phyloP scores from a whole-genome alignment of 92 coral and sea anemone species.

The Porites cylindrica region DNA sequence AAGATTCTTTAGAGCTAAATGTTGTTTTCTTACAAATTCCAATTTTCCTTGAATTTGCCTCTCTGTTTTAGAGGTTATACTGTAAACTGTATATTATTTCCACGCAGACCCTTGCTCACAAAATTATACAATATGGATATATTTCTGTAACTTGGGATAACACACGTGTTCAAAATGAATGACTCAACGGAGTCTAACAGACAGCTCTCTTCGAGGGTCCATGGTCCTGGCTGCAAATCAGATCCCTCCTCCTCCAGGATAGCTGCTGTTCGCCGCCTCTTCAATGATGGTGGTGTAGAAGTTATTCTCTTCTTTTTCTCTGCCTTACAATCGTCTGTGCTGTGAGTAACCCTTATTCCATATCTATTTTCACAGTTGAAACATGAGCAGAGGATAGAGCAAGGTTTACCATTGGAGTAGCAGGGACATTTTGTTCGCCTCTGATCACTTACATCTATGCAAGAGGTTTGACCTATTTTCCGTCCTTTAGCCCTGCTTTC shows the following conservation, averaged over 20 bases:
- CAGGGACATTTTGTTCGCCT: constrained; percentile 57
- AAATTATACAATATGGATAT: too few relatives aligned
- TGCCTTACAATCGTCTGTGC: neutral
- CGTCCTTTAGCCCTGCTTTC: too few relatives aligned
- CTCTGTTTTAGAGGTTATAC: too few relatives aligned
- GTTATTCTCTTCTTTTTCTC: neutral
- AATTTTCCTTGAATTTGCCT: too few relatives aligned
- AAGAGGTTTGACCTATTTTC: neutral
- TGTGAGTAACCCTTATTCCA: constrained; percentile 16
- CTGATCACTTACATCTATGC: constrained; percentile 8
- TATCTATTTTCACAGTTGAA: constrained; percentile 26
- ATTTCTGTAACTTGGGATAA: too few relatives aligned
- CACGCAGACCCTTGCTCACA: too few relatives aligned
- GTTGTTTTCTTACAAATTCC: too few relatives aligned
- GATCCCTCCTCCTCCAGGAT: too few relatives aligned
- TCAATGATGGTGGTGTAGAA: neutral
- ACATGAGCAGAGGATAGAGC: constrained; percentile 25
- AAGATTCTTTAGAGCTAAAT: too few relatives aligned
- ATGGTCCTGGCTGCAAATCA: too few relatives aligned
- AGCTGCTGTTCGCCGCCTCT: too few relatives aligned
- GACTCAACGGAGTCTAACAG: constrained; percentile 41
- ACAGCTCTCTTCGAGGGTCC: constrained; percentile 43
- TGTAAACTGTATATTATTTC: too few relatives aligned
- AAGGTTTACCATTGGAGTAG: constrained; percentile 11
- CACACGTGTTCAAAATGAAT: neutral